These are phyloP conservation scores for Heliconius nattereri DNA, from an alignment of 1,140 invertebrate genomes.

Conservation along the genomic window DNA sequence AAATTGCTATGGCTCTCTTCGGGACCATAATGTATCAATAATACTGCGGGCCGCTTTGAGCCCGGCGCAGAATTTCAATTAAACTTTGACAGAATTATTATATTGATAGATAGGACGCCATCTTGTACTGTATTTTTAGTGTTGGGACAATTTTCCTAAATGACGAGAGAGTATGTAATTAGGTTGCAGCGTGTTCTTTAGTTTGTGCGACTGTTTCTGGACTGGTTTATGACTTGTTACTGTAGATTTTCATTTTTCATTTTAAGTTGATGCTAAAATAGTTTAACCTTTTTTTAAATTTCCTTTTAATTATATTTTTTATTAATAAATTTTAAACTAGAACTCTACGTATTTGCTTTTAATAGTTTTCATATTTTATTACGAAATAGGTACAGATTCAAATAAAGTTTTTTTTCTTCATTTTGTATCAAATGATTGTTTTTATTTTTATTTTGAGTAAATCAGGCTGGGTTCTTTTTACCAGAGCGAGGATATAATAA, in stretches of 20 bases:
- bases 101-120: conserved; percentile 72
- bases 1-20: conserved; percentile 75
- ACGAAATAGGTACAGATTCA: no score
- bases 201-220: background rate
- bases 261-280: background rate
- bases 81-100: conserved; percentile 79
- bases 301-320: background rate
- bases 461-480: no score
- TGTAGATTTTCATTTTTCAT: background rate
- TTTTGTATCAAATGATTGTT: no score
- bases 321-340: background rate
- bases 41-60: conserved; percentile 62
- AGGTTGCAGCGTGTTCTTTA: conserved; percentile 45
- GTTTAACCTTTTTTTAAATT: background rate
- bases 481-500: no score
- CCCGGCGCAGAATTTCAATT: conserved; percentile 74
- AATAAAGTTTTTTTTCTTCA: no score
- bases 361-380: no score
- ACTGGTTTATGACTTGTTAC: background rate
- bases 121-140: conserved; percentile 45
- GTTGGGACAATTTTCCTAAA: conserved; percentile 24
- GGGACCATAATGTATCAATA: conserved; percentile 77
- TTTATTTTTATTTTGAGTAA: no score
- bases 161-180: conserved; percentile 46
- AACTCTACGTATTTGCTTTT: background rate